phyloP scores from a whole-genome alignment of 2,797 vertebrate genomes.

The Manis crassicaudata region DNA sequence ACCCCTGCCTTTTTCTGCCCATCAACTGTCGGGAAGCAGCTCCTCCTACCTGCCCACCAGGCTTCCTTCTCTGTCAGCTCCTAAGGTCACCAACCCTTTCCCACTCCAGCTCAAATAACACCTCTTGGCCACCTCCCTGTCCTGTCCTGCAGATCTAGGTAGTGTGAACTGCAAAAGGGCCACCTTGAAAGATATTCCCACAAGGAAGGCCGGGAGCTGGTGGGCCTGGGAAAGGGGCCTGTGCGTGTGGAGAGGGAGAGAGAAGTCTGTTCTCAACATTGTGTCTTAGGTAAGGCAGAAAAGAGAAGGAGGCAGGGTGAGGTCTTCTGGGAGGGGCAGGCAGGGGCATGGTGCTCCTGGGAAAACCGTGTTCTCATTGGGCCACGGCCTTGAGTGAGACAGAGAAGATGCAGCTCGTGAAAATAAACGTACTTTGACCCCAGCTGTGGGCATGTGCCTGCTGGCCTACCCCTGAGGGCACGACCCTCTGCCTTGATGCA shows the following conservation, averaged over 20 bases:
- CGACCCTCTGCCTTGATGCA: rapidly evolving
- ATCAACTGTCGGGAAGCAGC: neutral
- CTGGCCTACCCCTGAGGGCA: rapidly evolving
- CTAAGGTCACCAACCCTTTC: neutral
- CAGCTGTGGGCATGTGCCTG: rapidly evolving
- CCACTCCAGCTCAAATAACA: neutral
- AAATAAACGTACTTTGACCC: rapidly evolving
- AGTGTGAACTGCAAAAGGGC: neutral
- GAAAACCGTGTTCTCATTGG: neutral
- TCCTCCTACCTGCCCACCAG: neutral
- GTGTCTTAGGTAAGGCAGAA: neutral
- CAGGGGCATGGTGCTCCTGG: neutral
- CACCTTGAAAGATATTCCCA: neutral
- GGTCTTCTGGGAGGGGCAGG: neutral
- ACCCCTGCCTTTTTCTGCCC: neutral
- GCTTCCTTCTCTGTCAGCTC: neutral
- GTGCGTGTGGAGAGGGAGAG: neutral
- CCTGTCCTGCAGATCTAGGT: neutral
- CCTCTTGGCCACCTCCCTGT: neutral
- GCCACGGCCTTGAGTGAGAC: neutral
- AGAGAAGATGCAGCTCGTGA: neutral
- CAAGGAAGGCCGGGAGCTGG: neutral
- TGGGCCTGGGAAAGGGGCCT: rapidly evolving
- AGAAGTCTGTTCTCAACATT: neutral
- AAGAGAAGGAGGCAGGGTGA: neutral